Base-by-base conservation (phyloP, 2,797 vertebrate genomes). In the Thalassophryne amazonica region DNA sequence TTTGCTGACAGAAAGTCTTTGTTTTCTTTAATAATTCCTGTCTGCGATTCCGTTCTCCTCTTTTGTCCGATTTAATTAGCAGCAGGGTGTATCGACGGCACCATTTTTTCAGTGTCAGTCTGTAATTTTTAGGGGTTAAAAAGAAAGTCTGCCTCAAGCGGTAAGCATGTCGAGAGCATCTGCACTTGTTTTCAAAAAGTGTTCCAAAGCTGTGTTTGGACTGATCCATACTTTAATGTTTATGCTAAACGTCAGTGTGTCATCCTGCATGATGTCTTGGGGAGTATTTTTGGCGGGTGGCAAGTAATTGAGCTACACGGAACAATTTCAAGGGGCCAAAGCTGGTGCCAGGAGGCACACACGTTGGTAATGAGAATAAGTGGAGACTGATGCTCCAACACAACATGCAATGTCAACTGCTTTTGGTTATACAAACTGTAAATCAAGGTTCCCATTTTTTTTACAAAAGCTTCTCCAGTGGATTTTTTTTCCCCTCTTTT, bases 301-400 rank as follows among this genome's bases (percentile, higher is more conserved):
- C 58, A 64, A 75, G 75, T 86, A 85, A 87, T 83, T 84, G 80
- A 81, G 53, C 77, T 83, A 54, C 56, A 46, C 61, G 61, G 78
- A 73, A 80, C 76, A 67, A 60, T 73, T 79, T 66, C 46, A 42
- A 60, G 51, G 48, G 48, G 79, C 78, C 56, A 75, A 71, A 76
- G 75, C 49, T 35, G 24, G 25, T 3, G n/a, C 36, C 28, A 12
- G 25, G 21, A 36, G 51, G 49, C 56, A 72, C 69, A 74, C 54
- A 43, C 42, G 60, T 50, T 50, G 57, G 57, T 81, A 85, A 86
- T 84, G 78, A 85, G 78, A 75, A 34, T 60, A 69, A 42, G 58
- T 50, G 47, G 29, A 39, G 22, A 43, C 54, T 65, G 52, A 51
- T 49, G 34, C 76, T 55, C 45, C 49, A 53, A 60, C 47, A 66